These are phyloP conservation scores for Girardia tigrina DNA, from an alignment of 2,888 invertebrate genomes.

Conservation along the genomic window DNA sequence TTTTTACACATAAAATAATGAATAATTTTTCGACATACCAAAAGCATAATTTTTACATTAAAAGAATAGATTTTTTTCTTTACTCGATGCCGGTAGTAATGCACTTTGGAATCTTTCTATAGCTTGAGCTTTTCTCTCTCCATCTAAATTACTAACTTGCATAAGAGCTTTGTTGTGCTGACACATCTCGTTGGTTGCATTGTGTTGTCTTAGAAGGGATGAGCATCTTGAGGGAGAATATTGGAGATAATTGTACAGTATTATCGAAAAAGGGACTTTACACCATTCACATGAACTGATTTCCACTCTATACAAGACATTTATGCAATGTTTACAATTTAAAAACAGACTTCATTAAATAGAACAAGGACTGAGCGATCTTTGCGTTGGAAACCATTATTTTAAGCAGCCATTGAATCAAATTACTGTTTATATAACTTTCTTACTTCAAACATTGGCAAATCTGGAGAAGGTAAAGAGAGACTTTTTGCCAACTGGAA, in stretches of 20 bases:
- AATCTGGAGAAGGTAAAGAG: neutral
- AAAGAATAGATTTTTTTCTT: too few species aligned
- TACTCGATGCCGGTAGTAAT: neutral
- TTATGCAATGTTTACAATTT: neutral
- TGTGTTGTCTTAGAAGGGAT: neutral
- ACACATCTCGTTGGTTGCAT: neutral
- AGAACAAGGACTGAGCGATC: neutral
- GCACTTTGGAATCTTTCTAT: neutral
- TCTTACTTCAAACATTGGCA: neutral
- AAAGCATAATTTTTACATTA: too few species aligned
- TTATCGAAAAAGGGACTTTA: neutral
- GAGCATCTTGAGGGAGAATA: neutral
- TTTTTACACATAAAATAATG: too few species aligned
- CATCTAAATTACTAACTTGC: neutral
- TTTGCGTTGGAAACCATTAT: neutral
- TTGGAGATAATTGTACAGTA: neutral
- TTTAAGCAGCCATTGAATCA: neutral
- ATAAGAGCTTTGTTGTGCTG: neutral
- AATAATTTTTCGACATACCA: too few species aligned
- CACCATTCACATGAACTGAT: neutral
- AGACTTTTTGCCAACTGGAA: neutral
- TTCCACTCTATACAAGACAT: slow-evolving; percentile 6
- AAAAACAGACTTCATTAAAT: neutral
- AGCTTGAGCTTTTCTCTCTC: neutral
- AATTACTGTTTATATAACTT: neutral